Percentiles rank a stretch among this genome's conserved stretches.
These are phyloP conservation scores for Serinus canaria DNA, from an alignment of 2,113 vertebrate genomes.

Conservation along the genomic window DNA sequence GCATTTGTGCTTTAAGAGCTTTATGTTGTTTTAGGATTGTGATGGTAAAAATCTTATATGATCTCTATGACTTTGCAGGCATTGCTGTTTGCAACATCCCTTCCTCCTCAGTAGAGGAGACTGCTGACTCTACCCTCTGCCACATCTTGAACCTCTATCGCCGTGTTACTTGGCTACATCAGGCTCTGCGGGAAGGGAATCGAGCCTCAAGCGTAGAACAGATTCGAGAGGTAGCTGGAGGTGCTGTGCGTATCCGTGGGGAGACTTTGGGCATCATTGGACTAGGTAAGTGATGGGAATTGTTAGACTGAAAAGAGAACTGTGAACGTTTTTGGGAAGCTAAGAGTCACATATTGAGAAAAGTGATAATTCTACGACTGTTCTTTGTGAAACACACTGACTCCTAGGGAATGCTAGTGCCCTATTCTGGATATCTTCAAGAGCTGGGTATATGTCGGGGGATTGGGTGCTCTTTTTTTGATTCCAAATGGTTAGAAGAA, in stretches of 20 bases:
- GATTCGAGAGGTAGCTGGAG: constrained; percentile 88
- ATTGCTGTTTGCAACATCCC: constrained; percentile 91
- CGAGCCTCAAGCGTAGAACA: constrained; percentile 87
- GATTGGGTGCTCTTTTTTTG: not conserved
- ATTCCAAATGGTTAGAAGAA: not conserved
- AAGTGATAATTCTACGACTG: not conserved
- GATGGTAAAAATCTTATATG: not conserved
- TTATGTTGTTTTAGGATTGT: not conserved
- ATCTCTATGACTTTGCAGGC: constrained; percentile 67
- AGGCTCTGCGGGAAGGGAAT: constrained; percentile 87
- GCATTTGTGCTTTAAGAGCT: not conserved
- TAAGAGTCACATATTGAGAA: not conserved
- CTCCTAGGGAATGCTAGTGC: not conserved
- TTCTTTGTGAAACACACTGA: not conserved
- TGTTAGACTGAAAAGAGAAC: not conserved
- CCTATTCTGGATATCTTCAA: not conserved
- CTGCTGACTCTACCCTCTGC: constrained; percentile 88
- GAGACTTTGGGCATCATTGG: constrained; percentile 91
- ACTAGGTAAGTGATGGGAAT: constrained; percentile 76
- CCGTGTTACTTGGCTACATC: constrained; percentile 89
- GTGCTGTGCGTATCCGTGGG: constrained; percentile 88
- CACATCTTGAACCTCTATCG: constrained; percentile 90
- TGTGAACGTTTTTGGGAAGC: not conserved
- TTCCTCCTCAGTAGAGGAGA: constrained; percentile 88
- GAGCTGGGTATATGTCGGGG: not conserved